Conservation (phyloP, 2,113 vertebrate species). For the Coracopsis vasa region DNA sequence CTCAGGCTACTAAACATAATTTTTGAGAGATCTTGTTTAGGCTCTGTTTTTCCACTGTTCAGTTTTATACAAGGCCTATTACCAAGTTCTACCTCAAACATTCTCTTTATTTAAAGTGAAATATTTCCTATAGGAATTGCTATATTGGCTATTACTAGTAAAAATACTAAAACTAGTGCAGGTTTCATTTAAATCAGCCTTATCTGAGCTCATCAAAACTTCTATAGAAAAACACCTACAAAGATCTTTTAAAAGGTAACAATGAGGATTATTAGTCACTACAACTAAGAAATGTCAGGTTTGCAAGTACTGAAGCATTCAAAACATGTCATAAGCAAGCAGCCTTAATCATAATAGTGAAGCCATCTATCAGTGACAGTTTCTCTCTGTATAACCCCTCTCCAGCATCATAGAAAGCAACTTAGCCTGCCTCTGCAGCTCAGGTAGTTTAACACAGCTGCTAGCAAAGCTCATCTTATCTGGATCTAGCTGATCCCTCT, state of each 20-base stretch:
- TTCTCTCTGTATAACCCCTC: accelerated
- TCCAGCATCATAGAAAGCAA: neutral
- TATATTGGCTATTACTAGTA: neutral
- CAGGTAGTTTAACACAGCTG: neutral
- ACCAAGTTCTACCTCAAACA: neutral
- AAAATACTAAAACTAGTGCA: neutral
- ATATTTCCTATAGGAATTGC: neutral
- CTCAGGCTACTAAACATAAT: neutral
- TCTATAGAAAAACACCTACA: neutral
- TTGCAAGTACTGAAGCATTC: neutral
- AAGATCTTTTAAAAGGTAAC: neutral
- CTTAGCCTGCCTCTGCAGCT: neutral
- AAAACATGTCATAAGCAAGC: neutral
- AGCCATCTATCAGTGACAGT: neutral
- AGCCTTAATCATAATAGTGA: neutral
- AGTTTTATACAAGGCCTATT: neutral
- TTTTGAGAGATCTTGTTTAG: neutral
- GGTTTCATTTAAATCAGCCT: neutral
- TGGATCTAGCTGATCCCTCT: neutral
- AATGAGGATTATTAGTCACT: neutral
- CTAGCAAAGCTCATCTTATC: neutral
- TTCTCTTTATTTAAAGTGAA: neutral
- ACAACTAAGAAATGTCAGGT: neutral
- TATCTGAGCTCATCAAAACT: neutral
- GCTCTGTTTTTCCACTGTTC: neutral